These are phyloP conservation scores for Ceyx margarethae DNA, from an alignment of 2,113 vertebrate species.

Conservation along the genomic window DNA sequence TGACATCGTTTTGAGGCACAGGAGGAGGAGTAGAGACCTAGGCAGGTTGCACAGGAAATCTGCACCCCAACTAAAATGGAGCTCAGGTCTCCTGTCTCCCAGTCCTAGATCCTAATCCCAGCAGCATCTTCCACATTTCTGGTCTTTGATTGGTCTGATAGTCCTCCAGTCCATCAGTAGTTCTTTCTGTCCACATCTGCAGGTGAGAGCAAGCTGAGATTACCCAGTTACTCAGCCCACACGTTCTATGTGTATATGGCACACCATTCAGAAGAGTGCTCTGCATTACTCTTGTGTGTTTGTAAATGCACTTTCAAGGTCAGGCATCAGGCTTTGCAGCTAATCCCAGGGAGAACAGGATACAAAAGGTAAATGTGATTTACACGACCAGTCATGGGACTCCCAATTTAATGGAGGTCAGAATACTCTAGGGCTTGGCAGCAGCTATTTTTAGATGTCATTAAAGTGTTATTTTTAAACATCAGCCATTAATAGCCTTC, in stretches of 20 bases:
- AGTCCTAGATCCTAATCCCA: not conserved
- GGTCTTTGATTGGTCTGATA: not conserved
- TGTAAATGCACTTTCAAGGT: constrained; percentile 33
- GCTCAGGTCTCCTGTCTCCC: not conserved
- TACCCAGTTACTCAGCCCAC: not conserved
- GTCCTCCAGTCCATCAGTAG: not conserved
- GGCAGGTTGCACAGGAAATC: not conserved
- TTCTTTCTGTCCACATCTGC: not conserved
- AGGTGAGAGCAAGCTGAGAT: not conserved
- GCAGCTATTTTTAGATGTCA: constrained; percentile 74
- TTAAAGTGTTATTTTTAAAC: constrained; percentile 75
- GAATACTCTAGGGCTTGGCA: constrained; percentile 16
- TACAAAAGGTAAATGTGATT: constrained; percentile 30
- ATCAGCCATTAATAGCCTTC: constrained; percentile 49
- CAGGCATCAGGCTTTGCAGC: constrained; percentile 44
- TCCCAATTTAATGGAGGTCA: constrained; percentile 27
- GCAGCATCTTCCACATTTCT: not conserved
- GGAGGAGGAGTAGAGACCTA: not conserved
- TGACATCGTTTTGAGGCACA: not conserved
- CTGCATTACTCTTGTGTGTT: not conserved
- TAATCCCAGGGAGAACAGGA: constrained; percentile 17
- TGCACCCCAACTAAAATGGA: not conserved
- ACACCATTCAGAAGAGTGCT: not conserved
- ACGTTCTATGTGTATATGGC: not conserved
- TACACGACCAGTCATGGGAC: constrained; percentile 4